These are phyloP conservation scores for Bucco capensis DNA, from an alignment of 2,113 vertebrate genomes.

Conservation along the genomic window DNA sequence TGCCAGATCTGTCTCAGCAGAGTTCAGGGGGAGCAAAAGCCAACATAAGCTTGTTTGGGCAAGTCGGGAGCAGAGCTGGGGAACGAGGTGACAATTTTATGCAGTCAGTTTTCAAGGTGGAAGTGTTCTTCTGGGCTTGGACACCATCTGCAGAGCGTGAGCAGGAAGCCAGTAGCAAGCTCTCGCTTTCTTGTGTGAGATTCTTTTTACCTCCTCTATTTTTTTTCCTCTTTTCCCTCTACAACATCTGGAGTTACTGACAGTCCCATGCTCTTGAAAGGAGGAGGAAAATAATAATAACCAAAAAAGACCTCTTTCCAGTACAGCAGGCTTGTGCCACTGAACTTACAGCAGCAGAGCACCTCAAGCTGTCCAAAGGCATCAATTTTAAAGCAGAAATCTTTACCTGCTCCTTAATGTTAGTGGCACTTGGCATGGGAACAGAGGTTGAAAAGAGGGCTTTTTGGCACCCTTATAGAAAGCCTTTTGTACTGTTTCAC, in stretches of 20 bases:
- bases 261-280: neutral
- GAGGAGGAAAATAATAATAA: neutral
- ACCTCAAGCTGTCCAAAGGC: neutral
- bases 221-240: neutral
- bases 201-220: neutral
- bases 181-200: neutral
- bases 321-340: neutral
- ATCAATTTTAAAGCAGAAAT: neutral
- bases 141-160: neutral
- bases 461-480: neutral
- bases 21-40: slow-evolving; percentile 16
- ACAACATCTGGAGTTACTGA: slow-evolving; percentile 12
- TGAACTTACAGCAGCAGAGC: neutral
- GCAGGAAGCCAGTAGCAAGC: slow-evolving; percentile 34
- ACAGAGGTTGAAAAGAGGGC: neutral
- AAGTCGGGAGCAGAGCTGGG: neutral
- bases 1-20: slow-evolving; percentile 6
- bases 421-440: neutral
- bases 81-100: slow-evolving; percentile 60
- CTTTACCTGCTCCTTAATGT: neutral
- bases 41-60: neutral
- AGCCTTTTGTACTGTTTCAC: neutral
- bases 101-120: slow-evolving; percentile 27
- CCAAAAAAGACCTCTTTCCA: neutral
- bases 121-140: slow-evolving; percentile 26